These are phyloP conservation scores for Coreoperca whiteheadi DNA, from an alignment of 2,113 vertebrate genomes.

Conservation along the genomic window DNA sequence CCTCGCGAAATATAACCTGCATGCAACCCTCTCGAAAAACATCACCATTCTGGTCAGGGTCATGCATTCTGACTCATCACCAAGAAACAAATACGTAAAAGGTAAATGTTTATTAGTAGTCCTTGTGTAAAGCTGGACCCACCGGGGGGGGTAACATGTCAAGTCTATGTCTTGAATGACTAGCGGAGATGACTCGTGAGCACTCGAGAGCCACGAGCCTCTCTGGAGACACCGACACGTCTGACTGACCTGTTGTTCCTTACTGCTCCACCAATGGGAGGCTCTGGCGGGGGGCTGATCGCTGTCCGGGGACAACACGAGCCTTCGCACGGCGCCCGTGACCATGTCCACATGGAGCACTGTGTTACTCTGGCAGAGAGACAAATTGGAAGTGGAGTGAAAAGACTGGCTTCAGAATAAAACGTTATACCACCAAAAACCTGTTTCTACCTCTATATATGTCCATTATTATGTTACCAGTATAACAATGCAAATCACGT, in stretches of 20 bases:
- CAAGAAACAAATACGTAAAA: neutral
- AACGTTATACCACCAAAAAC: neutral
- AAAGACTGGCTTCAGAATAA: neutral
- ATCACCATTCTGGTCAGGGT: neutral
- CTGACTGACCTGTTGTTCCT: constrained; percentile 88
- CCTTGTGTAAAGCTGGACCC: neutral
- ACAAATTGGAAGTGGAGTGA: neutral
- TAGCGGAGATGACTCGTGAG: neutral
- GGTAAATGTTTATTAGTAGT: neutral
- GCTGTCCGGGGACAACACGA: constrained; percentile 82
- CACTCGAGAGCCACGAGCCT: neutral
- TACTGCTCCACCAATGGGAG: constrained; percentile 91
- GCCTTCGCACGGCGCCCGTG: constrained; percentile 84
- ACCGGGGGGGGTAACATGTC: no score
- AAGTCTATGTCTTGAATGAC: neutral
- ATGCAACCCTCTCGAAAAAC: neutral
- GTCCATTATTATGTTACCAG: neutral
- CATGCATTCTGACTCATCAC: neutral
- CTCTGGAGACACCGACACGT: neutral
- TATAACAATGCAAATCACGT: neutral
- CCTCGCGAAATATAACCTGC: neutral
- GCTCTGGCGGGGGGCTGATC: constrained; percentile 75
- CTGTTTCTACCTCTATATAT: neutral
- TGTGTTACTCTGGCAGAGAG: constrained; percentile 87
- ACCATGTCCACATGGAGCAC: constrained; percentile 90